Evolutionary conservation across 2,888 invertebrate genomes (phyloP).

Genomic region (Nyleta sp.): DNA sequence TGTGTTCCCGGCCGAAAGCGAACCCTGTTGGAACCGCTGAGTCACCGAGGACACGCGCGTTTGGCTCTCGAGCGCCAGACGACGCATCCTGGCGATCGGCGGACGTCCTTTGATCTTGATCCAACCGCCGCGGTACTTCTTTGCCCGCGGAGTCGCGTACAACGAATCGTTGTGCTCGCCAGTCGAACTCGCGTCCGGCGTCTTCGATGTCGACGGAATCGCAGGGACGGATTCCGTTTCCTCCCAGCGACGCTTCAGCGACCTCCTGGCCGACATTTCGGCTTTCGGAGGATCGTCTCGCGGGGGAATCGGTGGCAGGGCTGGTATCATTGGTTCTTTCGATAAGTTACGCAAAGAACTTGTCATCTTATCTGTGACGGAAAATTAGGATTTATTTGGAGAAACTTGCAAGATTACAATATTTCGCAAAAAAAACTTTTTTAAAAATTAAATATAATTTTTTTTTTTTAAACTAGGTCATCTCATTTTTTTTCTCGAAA

Average conservation of each 20-base stretch:
- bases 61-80: too few species aligned
- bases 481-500: too few species aligned
- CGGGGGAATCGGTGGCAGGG: conserved; percentile 4
- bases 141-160: conserved; percentile 73
- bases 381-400: too few species aligned
- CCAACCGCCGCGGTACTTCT: conserved; percentile 76
- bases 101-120: conserved; percentile 75
- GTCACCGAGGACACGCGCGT: conserved; percentile 74
- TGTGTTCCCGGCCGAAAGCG: conserved; percentile 74
- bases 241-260: conserved; percentile 41
- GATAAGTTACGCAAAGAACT: conserved; percentile 33
- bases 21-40: conserved; percentile 77
- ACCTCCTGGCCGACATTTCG: background rate
- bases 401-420: too few species aligned
- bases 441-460: background rate
- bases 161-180: conserved; percentile 2
- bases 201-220: background rate
- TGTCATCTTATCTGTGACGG: conserved; percentile 44
- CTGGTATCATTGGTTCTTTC: conserved; percentile 5
- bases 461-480: background rate
- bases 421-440: too few species aligned
- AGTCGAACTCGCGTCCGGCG: background rate
- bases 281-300: background rate
- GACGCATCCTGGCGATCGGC: conserved; percentile 77
- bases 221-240: conserved; percentile 9